A percentile compares a stretch with the other conserved stretches of the same genome.
Evolutionary conservation across 1,140 invertebrate genomes (phyloP).

Genomic region (Sipha flava): DNA sequence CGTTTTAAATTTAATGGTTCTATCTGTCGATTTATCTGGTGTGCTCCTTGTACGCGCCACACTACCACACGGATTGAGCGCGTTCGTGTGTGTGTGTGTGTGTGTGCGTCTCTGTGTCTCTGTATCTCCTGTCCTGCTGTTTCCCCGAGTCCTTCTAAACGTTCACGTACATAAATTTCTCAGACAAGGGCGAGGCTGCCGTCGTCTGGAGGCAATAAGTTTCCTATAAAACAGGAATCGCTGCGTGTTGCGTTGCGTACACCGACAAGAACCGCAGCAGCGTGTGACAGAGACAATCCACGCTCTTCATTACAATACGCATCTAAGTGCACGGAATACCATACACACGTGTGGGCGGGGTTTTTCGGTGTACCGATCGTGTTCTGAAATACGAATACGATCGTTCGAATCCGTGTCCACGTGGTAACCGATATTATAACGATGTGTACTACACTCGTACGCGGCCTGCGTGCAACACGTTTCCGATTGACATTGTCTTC

Average conservation of each 20-base stretch:
- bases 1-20: constrained; percentile 25
- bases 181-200: constrained; percentile 28
- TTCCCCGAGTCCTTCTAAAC: neutral
- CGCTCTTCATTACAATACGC: neutral
- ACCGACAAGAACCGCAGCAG: constrained; percentile 4
- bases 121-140: constrained; percentile 14
- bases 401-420: neutral
- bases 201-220: constrained; percentile 32
- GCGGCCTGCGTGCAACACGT: neutral
- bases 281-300: neutral
- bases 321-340: no score
- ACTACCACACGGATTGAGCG: no score
- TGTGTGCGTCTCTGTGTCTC: neutral
- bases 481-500: neutral
- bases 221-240: constrained; percentile 12
- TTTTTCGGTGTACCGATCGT: neutral
- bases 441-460: neutral
- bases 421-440: neutral
- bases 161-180: constrained; percentile 20
- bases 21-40: constrained; percentile 32
- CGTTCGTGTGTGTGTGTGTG: neutral
- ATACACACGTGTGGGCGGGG: neutral
- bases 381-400: neutral
- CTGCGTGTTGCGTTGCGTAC: neutral
- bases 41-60: constrained; percentile 17